Evolutionary conservation across 2,797 vertebrate species (phyloP), one percentile per base, ranked within the genome.

Genomic region (Epinephelus malabaricus): DNA sequence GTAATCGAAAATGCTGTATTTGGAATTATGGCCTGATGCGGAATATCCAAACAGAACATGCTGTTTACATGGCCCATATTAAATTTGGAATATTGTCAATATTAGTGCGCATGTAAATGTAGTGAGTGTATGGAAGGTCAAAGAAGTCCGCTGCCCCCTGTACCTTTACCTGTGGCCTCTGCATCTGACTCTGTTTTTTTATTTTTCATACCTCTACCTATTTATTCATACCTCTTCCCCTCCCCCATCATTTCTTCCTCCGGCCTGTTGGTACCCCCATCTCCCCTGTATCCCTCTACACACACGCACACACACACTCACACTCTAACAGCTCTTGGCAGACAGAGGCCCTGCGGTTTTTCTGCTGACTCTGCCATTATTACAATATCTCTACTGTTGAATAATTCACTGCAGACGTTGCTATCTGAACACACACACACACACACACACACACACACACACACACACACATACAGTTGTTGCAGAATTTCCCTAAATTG

Each of bases 351-450:
- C 38, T 82, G 80, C 76, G 38, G 40, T 86, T 87, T 90, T 92
- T 87, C 78, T 86, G 93, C 93, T 93, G 93, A 93, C 85, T 90
- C 60, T 62, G 81, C 81, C 60, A 54, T 87, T 91, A 89, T 90
- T 82, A 73, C 78, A 78, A 84, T 84, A 88, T 91, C 83, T 83
- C 76, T 58, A 56, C 81, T 88, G 82, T 88, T 91, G 89, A 92
- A 92, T 93, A 87, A 90, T 89, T 92, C 83, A 89, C 90, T 56
- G 65, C 81, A 90, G 72, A 81, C 83, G 63, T 68, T 73, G 70
- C 74, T 79, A 70, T 81, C 56, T 59, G 64, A 86, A 66, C 64
- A 71, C 69, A 34, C 45, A 6, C 81, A 13, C 68, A 23, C 63
- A 66, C 55, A 55, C 19, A 50, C 2, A 71, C 55, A 71, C 51